A percentile compares a stretch with the other conserved stretches of the same genome.
phyloP scores from a whole-genome alignment of 1,140 invertebrate species.

The Cotesia typhae region DNA sequence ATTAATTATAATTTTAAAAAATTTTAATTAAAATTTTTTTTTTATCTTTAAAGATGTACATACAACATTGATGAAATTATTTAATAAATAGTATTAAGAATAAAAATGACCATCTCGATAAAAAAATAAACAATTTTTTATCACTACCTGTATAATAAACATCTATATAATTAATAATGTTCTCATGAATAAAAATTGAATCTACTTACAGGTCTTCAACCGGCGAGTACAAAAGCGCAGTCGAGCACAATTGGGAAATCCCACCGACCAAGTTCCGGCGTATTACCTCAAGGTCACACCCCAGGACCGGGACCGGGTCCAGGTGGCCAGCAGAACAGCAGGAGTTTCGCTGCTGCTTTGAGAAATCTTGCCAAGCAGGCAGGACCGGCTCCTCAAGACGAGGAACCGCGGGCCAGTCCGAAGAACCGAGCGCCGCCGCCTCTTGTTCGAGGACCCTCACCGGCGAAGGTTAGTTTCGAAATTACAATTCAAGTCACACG shows the following conservation, averaged over 20 bases:
- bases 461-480: conserved; percentile 57
- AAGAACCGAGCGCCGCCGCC: conserved; percentile 62
- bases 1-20: too few species aligned
- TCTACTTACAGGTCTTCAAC: conserved; percentile 60
- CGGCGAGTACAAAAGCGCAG: conserved; percentile 59
- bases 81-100: too few species aligned
- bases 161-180: too few species aligned
- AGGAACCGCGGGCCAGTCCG: conserved; percentile 60
- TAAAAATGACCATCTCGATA: neutral
- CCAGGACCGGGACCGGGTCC: conserved; percentile 62
- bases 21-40: too few species aligned
- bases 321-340: conserved; percentile 60
- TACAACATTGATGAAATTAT: too few species aligned
- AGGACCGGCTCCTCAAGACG: conserved; percentile 66
- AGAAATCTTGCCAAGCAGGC: conserved; percentile 84
- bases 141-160: too few species aligned
- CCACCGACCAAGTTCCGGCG: conserved; percentile 60
- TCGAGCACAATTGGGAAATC: conserved; percentile 59
- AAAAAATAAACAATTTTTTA: too few species aligned
- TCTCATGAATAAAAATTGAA: neutral
- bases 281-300: conserved; percentile 64
- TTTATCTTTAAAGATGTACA: too few species aligned
- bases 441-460: conserved; percentile 61
- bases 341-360: conserved; percentile 78
- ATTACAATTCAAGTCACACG: conserved; percentile 16